phyloP scores from a whole-genome alignment of 2,888 invertebrate genomes.

The Zhengitettix transpicula region DNA sequence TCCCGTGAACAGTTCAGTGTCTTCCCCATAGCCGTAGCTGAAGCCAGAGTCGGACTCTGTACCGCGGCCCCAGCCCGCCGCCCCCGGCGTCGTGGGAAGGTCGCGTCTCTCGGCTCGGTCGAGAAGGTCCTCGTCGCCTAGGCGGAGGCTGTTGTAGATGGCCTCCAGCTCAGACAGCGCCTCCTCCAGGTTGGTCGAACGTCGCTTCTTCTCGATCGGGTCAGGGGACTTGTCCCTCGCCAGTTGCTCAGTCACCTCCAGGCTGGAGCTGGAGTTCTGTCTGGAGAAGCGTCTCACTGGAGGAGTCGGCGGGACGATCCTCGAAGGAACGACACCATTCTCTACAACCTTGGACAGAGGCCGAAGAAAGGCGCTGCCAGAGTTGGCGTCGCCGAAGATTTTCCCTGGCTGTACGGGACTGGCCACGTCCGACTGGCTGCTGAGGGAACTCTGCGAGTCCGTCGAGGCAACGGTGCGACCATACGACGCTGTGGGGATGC shows the following conservation, averaged over 20 bases:
- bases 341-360: conserved; percentile 19
- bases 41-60: conserved; percentile 26
- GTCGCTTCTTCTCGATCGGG: conserved; percentile 24
- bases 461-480: conserved; percentile 3
- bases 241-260: conserved; percentile 16
- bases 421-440: conserved; percentile 10
- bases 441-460: conserved; percentile 11
- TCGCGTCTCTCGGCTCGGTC: conserved; percentile 64
- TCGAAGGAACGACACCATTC: conserved; percentile 7
- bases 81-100: conserved; percentile 28
- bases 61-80: conserved; percentile 35
- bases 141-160: conserved; percentile 75
- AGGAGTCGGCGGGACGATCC: conserved; percentile 17
- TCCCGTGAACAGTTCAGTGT: conserved; percentile 4
- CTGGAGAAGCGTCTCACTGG: conserved; percentile 21
- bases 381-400: not conserved
- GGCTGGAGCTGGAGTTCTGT: conserved; percentile 15
- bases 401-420: conserved; percentile 4
- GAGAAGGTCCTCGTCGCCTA: conserved; percentile 66
- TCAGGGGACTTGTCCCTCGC: conserved; percentile 18
- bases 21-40: conserved; percentile 20
- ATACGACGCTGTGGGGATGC: conserved; percentile 4
- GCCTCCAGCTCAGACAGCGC: conserved; percentile 78
- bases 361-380: conserved; percentile 7
- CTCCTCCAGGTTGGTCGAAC: conserved; percentile 65